phyloP scores from a whole-genome alignment of 2,797 vertebrate genomes.

The Brachymystax lenok region DNA sequence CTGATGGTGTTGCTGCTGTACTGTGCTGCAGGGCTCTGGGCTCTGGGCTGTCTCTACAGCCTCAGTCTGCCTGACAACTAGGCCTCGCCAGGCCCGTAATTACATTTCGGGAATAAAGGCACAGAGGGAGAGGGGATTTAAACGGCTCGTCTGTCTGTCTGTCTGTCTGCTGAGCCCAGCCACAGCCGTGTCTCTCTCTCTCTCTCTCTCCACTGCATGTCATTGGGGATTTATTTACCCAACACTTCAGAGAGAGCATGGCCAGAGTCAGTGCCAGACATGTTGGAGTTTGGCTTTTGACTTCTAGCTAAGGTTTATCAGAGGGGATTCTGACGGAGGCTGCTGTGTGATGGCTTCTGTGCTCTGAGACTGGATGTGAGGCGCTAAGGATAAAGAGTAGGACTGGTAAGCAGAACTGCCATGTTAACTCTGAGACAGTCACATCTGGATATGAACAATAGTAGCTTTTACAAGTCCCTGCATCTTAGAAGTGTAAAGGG shows the following conservation, averaged over 20 bases:
- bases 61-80: constrained; percentile 50
- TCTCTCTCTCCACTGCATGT: constrained; percentile 31
- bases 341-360: not conserved
- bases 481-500: not conserved
- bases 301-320: constrained; percentile 27
- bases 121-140: constrained; percentile 65
- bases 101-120: constrained; percentile 69
- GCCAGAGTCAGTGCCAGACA: constrained; percentile 21
- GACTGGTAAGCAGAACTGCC: not conserved
- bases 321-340: not conserved
- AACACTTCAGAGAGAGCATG: constrained; percentile 29
- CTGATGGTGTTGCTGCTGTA: not conserved
- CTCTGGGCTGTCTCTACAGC: constrained; percentile 48
- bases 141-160: constrained; percentile 51
- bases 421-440: not conserved
- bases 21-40: constrained; percentile 11
- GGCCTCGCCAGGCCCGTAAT: constrained; percentile 67
- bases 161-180: constrained; percentile 35
- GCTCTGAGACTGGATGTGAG: not conserved
- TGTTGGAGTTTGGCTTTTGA: constrained; percentile 35
- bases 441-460: not conserved
- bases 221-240: constrained; percentile 56
- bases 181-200: constrained; percentile 2
- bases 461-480: not conserved
- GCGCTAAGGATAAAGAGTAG: not conserved